Percentiles rank a stretch among this genome's conserved stretches.
These are phyloP conservation scores for Daboia siamensis DNA, from an alignment of 2,113 vertebrate species.

Conservation along the genomic window DNA sequence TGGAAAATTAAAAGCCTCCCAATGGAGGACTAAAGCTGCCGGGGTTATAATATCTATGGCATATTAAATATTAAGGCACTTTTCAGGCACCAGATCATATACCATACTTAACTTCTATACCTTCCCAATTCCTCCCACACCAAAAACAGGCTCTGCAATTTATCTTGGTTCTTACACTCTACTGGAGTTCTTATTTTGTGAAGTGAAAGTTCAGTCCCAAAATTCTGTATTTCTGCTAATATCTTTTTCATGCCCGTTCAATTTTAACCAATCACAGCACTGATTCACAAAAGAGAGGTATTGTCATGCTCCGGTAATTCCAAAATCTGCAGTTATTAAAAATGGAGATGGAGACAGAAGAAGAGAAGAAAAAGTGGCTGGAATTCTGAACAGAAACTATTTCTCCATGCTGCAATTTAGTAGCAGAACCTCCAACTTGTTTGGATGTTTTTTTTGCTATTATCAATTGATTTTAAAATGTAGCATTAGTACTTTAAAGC, in stretches of 20 bases:
- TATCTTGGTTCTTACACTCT: background rate
- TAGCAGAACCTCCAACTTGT: background rate
- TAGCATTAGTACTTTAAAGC: background rate
- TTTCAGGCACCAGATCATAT: background rate
- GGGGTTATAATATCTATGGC: background rate
- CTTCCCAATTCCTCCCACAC: background rate
- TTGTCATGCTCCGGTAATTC: background rate
- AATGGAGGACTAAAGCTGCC: background rate
- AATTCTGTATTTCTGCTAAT: background rate
- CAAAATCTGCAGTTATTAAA: background rate
- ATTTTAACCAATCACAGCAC: background rate
- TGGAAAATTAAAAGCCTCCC: conserved; percentile 32
- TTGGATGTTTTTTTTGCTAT: background rate
- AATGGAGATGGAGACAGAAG: background rate
- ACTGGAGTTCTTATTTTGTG: background rate
- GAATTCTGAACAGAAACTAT: background rate
- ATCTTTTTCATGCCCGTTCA: background rate
- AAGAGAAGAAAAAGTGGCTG: background rate
- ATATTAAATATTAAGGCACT: background rate
- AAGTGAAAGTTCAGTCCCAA: background rate
- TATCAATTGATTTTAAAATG: background rate
- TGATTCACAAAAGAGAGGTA: background rate
- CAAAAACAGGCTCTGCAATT: background rate
- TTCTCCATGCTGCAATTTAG: background rate
- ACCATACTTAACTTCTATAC: background rate